These are phyloP conservation scores for Astropecten irregularis DNA, from an alignment of 53 echinoderm and acorn worm genomes.

Conservation along the genomic window DNA sequence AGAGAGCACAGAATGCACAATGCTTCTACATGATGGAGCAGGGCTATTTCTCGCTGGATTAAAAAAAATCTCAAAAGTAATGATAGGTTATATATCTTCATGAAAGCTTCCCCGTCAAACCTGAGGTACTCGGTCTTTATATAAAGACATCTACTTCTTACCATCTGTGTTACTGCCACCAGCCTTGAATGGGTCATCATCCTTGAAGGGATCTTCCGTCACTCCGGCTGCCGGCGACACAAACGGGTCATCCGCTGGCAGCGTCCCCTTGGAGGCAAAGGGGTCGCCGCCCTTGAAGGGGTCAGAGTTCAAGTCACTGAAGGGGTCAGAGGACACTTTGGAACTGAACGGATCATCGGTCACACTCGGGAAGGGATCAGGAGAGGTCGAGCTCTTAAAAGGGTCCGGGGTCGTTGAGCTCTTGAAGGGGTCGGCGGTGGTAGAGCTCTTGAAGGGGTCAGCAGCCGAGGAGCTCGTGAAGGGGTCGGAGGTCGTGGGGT, in stretches of 20 bases:
- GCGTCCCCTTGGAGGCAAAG: slow-evolving; percentile 62
- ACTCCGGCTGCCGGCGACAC: background rate
- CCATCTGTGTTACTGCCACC: slow-evolving; percentile 46
- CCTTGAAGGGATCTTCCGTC: slow-evolving; percentile 40
- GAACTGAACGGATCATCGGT: slow-evolving; percentile 41
- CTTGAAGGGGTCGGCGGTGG: slow-evolving; percentile 45
- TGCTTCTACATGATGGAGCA: too few relatives aligned
- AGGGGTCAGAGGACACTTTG: slow-evolving; percentile 18
- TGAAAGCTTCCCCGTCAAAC: too few relatives aligned
- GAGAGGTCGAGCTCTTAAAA: slow-evolving; percentile 9
- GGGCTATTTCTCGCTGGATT: too few relatives aligned
- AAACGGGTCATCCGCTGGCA: slow-evolving; percentile 68
- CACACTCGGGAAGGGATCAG: slow-evolving; percentile 45
- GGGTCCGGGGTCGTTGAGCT: slow-evolving; percentile 42
- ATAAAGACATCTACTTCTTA: too few relatives aligned
- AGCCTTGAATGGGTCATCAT: slow-evolving; percentile 23
- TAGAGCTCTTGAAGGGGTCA: slow-evolving; percentile 65
- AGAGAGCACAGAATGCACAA: too few relatives aligned
- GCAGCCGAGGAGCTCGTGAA: slow-evolving; percentile 22
- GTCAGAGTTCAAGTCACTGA: slow-evolving; percentile 13
- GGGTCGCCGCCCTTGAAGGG: slow-evolving; percentile 86
- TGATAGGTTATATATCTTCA: too few relatives aligned
- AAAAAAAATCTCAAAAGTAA: too few relatives aligned
- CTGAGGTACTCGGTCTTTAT: too few relatives aligned
- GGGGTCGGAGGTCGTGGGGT: slow-evolving; percentile 11